phyloP scores from a whole-genome alignment of 2,888 invertebrate genomes.

The Teleiodes luculella region DNA sequence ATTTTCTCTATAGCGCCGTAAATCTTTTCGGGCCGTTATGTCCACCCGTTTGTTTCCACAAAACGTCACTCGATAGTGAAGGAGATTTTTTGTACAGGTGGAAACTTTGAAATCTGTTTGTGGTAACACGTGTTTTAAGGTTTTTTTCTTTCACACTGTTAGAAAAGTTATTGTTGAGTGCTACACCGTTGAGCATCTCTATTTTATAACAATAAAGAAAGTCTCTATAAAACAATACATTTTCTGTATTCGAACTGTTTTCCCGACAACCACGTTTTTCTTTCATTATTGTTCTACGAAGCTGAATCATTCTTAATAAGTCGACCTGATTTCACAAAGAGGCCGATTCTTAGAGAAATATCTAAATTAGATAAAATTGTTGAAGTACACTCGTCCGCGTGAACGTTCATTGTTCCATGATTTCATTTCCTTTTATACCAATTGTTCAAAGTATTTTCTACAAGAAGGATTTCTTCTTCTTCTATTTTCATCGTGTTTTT shows the following conservation, averaged over 20 bases:
- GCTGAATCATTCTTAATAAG: too few species aligned
- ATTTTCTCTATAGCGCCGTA: constrained; percentile 52
- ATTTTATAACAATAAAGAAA: too few species aligned
- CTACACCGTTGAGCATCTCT: too few species aligned
- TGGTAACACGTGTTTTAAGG: too few species aligned
- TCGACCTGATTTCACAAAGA: background rate
- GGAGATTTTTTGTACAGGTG: constrained; percentile 18
- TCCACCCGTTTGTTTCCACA: constrained; percentile 48
- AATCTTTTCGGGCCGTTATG: constrained; percentile 51
- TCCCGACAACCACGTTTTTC: too few species aligned
- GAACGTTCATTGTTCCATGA: background rate
- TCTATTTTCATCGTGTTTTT: too few species aligned
- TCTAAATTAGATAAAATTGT: background rate
- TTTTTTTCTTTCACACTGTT: too few species aligned
- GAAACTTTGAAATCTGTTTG: background rate
- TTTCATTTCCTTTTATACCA: background rate
- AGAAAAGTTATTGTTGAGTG: too few species aligned
- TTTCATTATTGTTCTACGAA: too few species aligned
- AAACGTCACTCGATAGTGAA: constrained; percentile 32
- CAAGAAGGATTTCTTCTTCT: background rate
- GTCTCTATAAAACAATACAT: too few species aligned
- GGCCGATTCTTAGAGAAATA: background rate
- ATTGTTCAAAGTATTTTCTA: background rate
- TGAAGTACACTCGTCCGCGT: background rate
- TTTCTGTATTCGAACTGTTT: background rate